These are phyloP conservation scores for Papio anubis DNA, from an alignment of 2,113 vertebrate species.

Conservation along the genomic window DNA sequence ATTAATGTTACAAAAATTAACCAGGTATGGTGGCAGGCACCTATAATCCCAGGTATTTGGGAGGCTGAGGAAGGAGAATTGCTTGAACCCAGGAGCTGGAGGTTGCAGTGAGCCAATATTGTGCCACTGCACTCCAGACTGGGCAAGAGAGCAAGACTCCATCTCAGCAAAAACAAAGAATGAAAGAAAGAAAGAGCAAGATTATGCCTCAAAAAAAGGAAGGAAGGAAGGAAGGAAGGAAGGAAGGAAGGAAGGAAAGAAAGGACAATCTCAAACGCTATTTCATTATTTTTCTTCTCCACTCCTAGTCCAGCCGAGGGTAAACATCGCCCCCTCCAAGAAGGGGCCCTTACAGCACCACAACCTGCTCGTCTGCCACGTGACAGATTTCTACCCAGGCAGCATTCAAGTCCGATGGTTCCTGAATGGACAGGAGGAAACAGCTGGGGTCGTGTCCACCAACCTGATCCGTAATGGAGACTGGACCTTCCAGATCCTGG, in stretches of 20 bases:
- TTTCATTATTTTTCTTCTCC: not conserved
- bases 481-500: slow-evolving; percentile 62
- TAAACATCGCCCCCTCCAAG: slow-evolving; percentile 20
- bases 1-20: no score
- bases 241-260: rapidly evolving
- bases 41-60: no score
- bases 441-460: slow-evolving; percentile 21
- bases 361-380: slow-evolving; percentile 79
- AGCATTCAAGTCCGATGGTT: not conserved
- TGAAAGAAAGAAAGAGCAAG: no score
- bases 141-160: rapidly evolving
- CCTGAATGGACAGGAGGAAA: slow-evolving; percentile 46
- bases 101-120: no score
- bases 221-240: no score
- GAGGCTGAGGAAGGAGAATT: rapidly evolving
- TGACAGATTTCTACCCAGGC: slow-evolving; percentile 57
- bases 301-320: not conserved
- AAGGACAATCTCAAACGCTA: no score
- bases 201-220: rapidly evolving
- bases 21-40: no score
- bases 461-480: not conserved
- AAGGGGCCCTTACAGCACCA: slow-evolving; percentile 58
- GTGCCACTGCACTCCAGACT: rapidly evolving
- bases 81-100: rapidly evolving
- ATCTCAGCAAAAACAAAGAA: no score